Conservation (phyloP, 2,797 vertebrate species). For the Hipposideros larvatus region DNA sequence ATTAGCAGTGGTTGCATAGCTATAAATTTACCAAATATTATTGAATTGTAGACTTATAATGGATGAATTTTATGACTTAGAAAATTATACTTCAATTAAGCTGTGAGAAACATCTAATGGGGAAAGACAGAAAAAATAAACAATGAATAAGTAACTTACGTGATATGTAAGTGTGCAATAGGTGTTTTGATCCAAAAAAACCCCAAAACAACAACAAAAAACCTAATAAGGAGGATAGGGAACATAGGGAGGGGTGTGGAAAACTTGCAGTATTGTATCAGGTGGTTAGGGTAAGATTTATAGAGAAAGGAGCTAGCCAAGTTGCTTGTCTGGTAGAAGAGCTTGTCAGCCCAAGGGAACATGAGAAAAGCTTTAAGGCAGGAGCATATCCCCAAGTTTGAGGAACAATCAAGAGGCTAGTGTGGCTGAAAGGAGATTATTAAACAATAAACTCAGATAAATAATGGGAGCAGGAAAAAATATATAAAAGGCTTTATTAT, state of each 20-base stretch:
- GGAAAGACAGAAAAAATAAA: not conserved
- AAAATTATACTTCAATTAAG: not conserved
- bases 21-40: not conserved
- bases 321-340: not conserved
- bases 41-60: not conserved
- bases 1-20: not conserved
- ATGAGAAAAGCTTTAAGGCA: not conserved
- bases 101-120: not conserved
- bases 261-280: not conserved
- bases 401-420: not conserved
- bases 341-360: not conserved
- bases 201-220: not conserved
- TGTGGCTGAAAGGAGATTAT: not conserved
- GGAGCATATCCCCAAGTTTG: not conserved
- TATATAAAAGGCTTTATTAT: not conserved
- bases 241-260: not conserved
- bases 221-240: not conserved
- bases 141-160: not conserved
- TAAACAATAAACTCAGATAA: not conserved
- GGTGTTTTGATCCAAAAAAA: not conserved
- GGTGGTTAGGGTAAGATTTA: not conserved
- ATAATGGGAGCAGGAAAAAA: not conserved
- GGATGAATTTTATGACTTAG: not conserved
- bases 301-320: not conserved
- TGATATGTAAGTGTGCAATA: not conserved